Conservation (phyloP, 2,888 invertebrate genomes). For the Cataglyphis livida region DNA sequence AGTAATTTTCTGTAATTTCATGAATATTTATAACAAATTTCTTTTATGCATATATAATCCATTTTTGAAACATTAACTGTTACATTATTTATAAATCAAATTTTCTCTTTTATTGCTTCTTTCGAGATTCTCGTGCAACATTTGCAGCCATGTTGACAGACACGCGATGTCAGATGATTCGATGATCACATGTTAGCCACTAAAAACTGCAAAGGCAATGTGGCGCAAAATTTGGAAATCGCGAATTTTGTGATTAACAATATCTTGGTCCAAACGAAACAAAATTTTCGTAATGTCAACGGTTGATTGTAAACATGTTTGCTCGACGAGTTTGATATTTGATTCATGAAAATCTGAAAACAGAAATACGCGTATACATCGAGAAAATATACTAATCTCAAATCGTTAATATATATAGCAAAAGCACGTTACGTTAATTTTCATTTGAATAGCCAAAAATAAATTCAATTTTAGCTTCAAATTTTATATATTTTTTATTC, state of each 20-base stretch:
- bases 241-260: constrained; percentile 21
- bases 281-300: not conserved
- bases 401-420: not conserved
- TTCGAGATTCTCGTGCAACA: not conserved
- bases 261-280: not conserved
- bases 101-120: not conserved
- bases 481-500: not conserved
- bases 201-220: constrained; percentile 21
- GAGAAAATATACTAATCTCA: constrained; percentile 10
- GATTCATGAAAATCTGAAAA: constrained; percentile 15
- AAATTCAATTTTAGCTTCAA: not conserved
- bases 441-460: not conserved
- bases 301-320: constrained; percentile 40
- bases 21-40: not conserved
- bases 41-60: not conserved
- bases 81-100: constrained; percentile 2
- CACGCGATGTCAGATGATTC: constrained; percentile 30
- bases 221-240: constrained; percentile 38
- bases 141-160: not conserved
- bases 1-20: not conserved
- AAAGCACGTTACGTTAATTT: not conserved
- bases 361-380: not conserved
- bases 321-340: not conserved
- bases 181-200: not conserved
- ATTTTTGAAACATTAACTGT: not conserved